Conservation (phyloP, 2,888 invertebrate genomes). For the Macrophya annulata region DNA sequence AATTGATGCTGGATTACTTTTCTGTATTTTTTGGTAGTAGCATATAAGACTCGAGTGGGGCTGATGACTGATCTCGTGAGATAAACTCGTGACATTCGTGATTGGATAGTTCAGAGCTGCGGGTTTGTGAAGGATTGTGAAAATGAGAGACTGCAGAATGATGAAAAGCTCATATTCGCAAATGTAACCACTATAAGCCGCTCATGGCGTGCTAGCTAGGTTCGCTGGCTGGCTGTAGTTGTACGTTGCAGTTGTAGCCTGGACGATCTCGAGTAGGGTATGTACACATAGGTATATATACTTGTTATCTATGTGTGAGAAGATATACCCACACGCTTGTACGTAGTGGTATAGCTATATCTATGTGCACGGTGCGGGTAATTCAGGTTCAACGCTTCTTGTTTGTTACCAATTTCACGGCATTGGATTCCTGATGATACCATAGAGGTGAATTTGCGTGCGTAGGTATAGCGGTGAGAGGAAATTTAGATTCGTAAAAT, state of each 20-base stretch:
- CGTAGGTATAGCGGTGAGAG: slow-evolving; percentile 1
- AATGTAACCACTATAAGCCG: slow-evolving; percentile 37
- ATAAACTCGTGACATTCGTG: slow-evolving; percentile 18
- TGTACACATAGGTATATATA: not conserved
- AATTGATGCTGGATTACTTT: not conserved
- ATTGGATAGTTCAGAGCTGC: slow-evolving; percentile 29
- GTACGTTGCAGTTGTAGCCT: slow-evolving; percentile 29
- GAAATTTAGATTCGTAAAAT: slow-evolving; percentile 1
- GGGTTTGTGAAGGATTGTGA: slow-evolving; percentile 20
- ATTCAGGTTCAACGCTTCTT: slow-evolving; percentile 52
- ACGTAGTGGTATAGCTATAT: slow-evolving; percentile 1
- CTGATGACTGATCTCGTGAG: not conserved
- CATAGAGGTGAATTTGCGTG: slow-evolving; percentile 31
- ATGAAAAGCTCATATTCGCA: slow-evolving; percentile 35
- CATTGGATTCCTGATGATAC: slow-evolving; percentile 50
- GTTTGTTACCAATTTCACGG: slow-evolving; percentile 54
- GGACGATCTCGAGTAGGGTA: slow-evolving; percentile 29
- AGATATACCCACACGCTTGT: not conserved
- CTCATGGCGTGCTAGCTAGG: slow-evolving; percentile 11
- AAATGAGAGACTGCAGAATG: slow-evolving; percentile 13
- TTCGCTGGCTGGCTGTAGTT: slow-evolving; percentile 18
- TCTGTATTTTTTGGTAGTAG: not conserved
- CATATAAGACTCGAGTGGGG: not conserved
- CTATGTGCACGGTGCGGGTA: slow-evolving; percentile 37
- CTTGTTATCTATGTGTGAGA: slow-evolving; percentile 10